Evolutionary conservation across 2,113 vertebrate genomes (phyloP).

Genomic region (Menura novaehollandiae): DNA sequence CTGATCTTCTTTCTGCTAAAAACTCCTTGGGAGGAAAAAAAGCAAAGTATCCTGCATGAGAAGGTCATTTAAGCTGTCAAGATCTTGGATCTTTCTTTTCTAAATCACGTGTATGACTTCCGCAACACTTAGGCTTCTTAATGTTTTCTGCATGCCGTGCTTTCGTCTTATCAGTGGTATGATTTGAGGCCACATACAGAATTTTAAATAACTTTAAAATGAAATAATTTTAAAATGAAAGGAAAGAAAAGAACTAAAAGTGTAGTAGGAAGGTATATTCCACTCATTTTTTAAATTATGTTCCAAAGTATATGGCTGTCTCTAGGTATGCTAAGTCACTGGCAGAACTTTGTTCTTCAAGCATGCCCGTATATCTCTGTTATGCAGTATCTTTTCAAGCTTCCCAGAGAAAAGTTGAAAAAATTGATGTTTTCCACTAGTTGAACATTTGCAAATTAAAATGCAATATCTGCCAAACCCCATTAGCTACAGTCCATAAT

Average conservation of each 20-base stretch:
- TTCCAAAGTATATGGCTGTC: background rate
- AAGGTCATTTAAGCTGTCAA: background rate
- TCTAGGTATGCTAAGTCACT: background rate
- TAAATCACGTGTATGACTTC: background rate
- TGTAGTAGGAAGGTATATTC: background rate
- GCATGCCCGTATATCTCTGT: background rate
- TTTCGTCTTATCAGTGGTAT: background rate
- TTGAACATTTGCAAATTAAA: background rate
- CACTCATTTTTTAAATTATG: background rate
- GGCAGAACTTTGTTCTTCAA: background rate
- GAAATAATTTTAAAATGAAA: background rate
- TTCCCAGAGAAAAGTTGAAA: background rate
- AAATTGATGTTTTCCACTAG: background rate
- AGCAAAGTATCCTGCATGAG: background rate
- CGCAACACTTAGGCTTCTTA: background rate
- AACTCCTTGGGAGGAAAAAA: background rate
- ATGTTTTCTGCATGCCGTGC: background rate
- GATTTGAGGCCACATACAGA: background rate
- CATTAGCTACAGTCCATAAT: background rate
- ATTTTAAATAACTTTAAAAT: background rate
- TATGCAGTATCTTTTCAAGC: background rate
- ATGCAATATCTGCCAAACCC: background rate
- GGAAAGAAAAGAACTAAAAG: background rate
- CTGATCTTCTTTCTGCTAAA: background rate
- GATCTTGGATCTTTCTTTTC: background rate